Evolutionary conservation across 2,888 invertebrate genomes (phyloP), one percentile per base, ranked within the genome.

Genomic region (Priocnemis perturbator): DNA sequence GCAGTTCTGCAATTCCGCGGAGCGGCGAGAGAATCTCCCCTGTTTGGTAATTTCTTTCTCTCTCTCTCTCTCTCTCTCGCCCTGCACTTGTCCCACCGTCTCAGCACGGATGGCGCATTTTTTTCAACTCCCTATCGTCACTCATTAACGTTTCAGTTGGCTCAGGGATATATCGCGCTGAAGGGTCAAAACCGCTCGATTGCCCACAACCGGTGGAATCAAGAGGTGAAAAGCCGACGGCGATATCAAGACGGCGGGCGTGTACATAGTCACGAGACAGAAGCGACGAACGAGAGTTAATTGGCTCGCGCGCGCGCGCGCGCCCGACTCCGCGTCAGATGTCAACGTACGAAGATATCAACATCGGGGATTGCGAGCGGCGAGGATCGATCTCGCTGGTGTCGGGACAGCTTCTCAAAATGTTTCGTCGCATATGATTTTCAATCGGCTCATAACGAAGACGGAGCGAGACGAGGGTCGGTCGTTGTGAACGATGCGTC

Each of bases 1-100:
- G 71, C 77, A 73, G 78, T 79, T 79, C 79, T 76, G 76, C 76
- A 77, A 81, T 83, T 77, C 74, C 56, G 71, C 73, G 69, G 67
- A 64, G 44, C 64, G 30, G 58, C 60, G 64, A 55, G 63, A 60
- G 20, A 37, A 60, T 37, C 57, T 48, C 64, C 64, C 63, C 62
- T 57, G 52, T 26, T 47, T 60, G 48, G 55, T 62, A 20, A 69
- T 63, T 61, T 63, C 70, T 69, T 63, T 30, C 59, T 57, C 37
- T 47, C 63, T 9, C n/a, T 60, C 67, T 57, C 59, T 44, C 30
- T n/a, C n/a, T n/a, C n/a, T n/a, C n/a, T 48, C 14, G 20, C 11
- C 3, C 58, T 11, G 1, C 11, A 11, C 7, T 37, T 11, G 7
- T 37, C 37, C 37, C 37, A 37, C 37, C 37, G 37, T 9, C 14